Percentiles rank a stretch among this genome's conserved stretches.
These are phyloP conservation scores for Aeoliscus strigatus DNA, from an alignment of 2,797 vertebrate species.

Conservation along the genomic window DNA sequence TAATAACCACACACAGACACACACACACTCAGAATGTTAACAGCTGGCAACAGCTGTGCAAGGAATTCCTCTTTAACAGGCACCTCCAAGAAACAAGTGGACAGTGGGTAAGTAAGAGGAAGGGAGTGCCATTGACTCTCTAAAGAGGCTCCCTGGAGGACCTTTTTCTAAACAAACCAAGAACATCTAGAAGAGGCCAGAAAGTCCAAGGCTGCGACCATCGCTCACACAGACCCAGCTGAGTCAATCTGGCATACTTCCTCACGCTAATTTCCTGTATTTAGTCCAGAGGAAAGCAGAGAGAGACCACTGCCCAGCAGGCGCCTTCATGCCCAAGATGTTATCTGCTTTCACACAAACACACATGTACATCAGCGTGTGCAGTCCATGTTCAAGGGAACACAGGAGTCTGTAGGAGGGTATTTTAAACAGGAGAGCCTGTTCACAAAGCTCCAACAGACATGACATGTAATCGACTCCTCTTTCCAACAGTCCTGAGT, in stretches of 20 bases:
- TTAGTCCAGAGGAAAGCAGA: constrained; percentile 58
- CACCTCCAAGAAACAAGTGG: constrained; percentile 42
- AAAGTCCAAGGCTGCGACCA: constrained; percentile 39
- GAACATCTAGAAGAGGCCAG: constrained; percentile 21
- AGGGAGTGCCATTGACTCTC: constrained; percentile 39
- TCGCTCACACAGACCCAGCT: constrained; percentile 45
- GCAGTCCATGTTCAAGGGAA: constrained; percentile 35
- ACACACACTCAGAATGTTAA: constrained; percentile 57
- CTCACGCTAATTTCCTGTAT: constrained; percentile 63
- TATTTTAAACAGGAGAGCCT: constrained; percentile 27
- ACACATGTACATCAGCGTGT: constrained; percentile 15
- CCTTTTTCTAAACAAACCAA: constrained; percentile 41
- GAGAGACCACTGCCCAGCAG: constrained; percentile 57
- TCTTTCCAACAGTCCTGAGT: constrained; percentile 14
- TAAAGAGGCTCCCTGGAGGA: constrained; percentile 38
- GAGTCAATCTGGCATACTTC: constrained; percentile 51
- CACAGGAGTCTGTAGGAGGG: constrained; percentile 37
- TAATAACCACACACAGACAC: constrained; percentile 19
- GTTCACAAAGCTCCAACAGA: constrained; percentile 9
- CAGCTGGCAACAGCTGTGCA: constrained; percentile 73
- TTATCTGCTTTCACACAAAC: constrained; percentile 57
- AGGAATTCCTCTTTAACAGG: constrained; percentile 75
- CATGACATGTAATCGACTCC: constrained; percentile 17
- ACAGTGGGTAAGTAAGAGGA: constrained; percentile 27
- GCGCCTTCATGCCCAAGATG: constrained; percentile 59